Base-by-base conservation (phyloP, 2,888 invertebrate genomes). In the Tanypteryx hageni region DNA sequence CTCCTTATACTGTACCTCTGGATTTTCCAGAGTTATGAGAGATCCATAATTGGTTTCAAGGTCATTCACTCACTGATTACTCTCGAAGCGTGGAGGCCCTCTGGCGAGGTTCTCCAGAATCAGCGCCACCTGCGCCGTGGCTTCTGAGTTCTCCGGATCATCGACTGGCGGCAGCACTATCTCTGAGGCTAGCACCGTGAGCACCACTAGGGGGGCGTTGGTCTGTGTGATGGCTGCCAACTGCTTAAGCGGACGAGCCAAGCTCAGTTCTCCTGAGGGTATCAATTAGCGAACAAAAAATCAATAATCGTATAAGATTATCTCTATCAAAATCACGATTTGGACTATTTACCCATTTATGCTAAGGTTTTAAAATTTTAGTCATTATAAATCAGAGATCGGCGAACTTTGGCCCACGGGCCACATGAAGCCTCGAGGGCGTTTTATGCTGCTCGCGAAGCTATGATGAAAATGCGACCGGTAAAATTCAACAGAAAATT, bases 51-150 rank as follows among this genome's bases (percentile, higher is more conserved):
- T 22, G 27, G 22, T 61, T 81, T 64, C 31, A 76, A 61, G 84
- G 64, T 44, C 85, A 56, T 76, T 56, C 76, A 96, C 96, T 96
- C 95, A 97, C 97, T 97, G 97, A 95, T 97, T 97, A 94, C 97
- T 97, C 94, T 97, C 97, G 95, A 98, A 98, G 95, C 97, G 97
- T 18, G 98, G 98, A 92, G 97, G 97, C 61, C 97, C 97, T 94
- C 97, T 97, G 93, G 97, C 93, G 8, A 93, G 97, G 94, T 97
- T 97, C n/a, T 97, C 97, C 92, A 98, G 96, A 93, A 98, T 97
- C 93, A 98, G 96, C 16, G 98, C 98, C 92, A 98, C 96, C 94
- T 98, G 97, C 10, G 98, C 98, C 0, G 97, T 97, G 0, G 97
- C 97, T 56, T 98, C 97, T 96, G 97, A 97, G 44, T 98, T 97